Base-by-base conservation (phyloP, 2,113 vertebrate species). In the Brachionichthys hirsutus region DNA sequence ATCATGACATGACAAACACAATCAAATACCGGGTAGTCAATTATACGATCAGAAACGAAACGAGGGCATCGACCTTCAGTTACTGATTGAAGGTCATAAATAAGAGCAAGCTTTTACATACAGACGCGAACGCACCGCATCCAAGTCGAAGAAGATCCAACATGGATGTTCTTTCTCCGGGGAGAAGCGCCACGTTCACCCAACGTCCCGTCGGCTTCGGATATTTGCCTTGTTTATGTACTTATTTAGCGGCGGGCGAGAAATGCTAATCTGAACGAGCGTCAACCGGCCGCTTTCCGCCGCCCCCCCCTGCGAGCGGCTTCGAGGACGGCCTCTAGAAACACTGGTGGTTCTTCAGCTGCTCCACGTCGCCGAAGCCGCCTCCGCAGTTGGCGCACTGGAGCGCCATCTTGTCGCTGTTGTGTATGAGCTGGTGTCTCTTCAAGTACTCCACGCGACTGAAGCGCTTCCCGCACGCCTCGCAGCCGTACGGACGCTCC, bases 381-480 rank as follows among this genome's bases (percentile, higher is more conserved):
- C 87, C 88, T 13, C 90, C 92, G 14, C 93, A 94, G 72, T 89
- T 91, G 62, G 88, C 79, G 73, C 94, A 94, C 49, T 90, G 83
- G 0, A 90, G 90, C 0, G 91, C 77, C 0, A 71, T 52, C 43
- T 91, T 85, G 68, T 90, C 90, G 0, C 82, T 85, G 60, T 52
- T 85, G 77, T 92, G 93, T 59, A 88, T 85, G 56, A 88, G 88
- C 58, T 92, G 90, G 63, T 94, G 94, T 70, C 92, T 92, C 75
- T 92, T 91, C 41, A 95, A 83, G 34, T 93, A 93, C 66, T 92
- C 92, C 66, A 92, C 91, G 0, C 93, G 90, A 53, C 92, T 91
- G 71, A 95, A 95, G 1, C 92, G 89, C 46, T 94, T 98, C 6
- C 94, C 92, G 2, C 94, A 98, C 2, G 93, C 92, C 0, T 77